phyloP scores from a whole-genome alignment of 2,113 vertebrate species.

The Chrysemys picta region DNA sequence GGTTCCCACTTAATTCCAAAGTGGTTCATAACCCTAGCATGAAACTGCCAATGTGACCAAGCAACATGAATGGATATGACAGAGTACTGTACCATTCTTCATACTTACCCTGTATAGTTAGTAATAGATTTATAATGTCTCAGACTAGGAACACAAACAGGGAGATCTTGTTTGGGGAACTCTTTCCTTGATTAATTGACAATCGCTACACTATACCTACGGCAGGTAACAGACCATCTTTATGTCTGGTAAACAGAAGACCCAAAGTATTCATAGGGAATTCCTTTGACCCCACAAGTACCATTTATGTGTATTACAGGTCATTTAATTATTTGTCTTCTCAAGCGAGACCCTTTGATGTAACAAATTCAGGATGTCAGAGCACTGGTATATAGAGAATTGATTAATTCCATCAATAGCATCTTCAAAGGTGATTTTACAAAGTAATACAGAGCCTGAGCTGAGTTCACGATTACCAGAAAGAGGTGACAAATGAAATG shows the following conservation, averaged over 20 bases:
- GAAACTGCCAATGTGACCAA: background rate
- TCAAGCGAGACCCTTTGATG: constrained; percentile 63
- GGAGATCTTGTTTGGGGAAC: constrained; percentile 60
- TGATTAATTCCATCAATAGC: constrained; percentile 24
- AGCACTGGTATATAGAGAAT: constrained; percentile 8
- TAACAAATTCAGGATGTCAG: constrained; percentile 47
- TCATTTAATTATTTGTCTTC: constrained; percentile 68
- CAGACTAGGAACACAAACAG: constrained; percentile 49
- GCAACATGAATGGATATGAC: background rate
- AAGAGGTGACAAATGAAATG: background rate
- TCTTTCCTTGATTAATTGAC: constrained; percentile 48
- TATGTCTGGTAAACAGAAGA: background rate
- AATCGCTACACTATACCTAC: constrained; percentile 1
- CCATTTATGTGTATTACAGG: constrained; percentile 56
- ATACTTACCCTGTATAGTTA: constrained; percentile 15
- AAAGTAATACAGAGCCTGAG: background rate
- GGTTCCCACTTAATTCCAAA: background rate
- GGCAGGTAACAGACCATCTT: constrained; percentile 26
- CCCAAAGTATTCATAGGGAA: constrained; percentile 15
- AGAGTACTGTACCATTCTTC: background rate
- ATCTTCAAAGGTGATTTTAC: background rate
- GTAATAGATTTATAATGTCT: constrained; percentile 12
- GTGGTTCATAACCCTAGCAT: background rate
- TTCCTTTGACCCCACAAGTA: constrained; percentile 59
- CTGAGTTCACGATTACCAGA: background rate